Base-by-base conservation (phyloP, 2,113 vertebrate genomes). In the Pachyramphus minor region DNA sequence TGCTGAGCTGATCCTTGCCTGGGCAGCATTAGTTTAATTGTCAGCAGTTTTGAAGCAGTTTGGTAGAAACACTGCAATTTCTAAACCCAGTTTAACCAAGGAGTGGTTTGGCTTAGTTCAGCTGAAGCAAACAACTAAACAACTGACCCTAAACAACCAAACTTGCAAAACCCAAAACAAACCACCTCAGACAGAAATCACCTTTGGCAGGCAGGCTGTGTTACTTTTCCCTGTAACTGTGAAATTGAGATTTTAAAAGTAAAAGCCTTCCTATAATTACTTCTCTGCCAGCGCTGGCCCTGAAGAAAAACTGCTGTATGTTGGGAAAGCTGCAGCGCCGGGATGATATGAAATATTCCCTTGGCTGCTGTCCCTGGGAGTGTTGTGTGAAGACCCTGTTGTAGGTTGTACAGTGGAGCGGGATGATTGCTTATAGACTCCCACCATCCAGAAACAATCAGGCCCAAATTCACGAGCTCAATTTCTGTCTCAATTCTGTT, bases 191-290 rank as follows among this genome's bases (percentile, higher is more conserved):
- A 45, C 25, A 71, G 50, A 87, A 95, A 71, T 8, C 42, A 68
- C 68, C 72, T 77, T 33, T 0, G 0, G 85, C 63, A 74, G 42
- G 55, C 4, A 2, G 39, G 69, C 22, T 0, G 0, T 4, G 2
- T 28, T 37, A 83, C 45, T 81, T 59, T 25, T 13, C 59, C 33
- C 78, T 79, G 53, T 11, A 78, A 58, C 66, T 44, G 28, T 8
- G 21, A 66, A 87, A 82, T 39, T 14, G 66, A 84, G 63, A 71
- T 47, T 67, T 87, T 27, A 49, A 45, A 84, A 79, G 80, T 20
- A 64, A 91, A 96, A 82, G 49, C 74, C 63, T 73, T 73, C 30
- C 8, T 47, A 22, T 37, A 76, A 73, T 55, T 63, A n/a, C 53
- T 83, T 80, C 55, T 59, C 62, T 11, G 6, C 49, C 50, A 55